These are phyloP conservation scores for Dissostichus mawsoni DNA, from an alignment of 2,113 vertebrate species.

Conservation along the genomic window DNA sequence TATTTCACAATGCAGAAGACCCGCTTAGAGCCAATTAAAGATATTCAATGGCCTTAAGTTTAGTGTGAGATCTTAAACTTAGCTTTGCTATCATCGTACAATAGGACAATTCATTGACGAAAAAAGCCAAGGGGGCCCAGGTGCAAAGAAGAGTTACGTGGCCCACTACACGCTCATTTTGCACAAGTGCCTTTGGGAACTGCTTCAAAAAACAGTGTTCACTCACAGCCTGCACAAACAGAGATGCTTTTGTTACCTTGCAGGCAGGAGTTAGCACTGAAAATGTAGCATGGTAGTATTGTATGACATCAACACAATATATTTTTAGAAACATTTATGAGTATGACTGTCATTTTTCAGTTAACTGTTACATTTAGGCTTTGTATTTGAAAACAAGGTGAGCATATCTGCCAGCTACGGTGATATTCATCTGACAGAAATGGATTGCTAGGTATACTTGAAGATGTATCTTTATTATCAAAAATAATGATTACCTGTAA, in stretches of 20 bases:
- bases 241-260: neutral
- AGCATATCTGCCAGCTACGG: neutral
- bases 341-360: neutral
- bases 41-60: neutral
- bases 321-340: neutral
- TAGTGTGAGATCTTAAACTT: conserved; percentile 9
- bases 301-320: neutral
- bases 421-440: neutral
- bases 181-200: conserved; percentile 14
- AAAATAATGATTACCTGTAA: conserved; percentile 24
- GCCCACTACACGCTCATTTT: conserved; percentile 8
- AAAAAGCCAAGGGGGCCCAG: conserved; percentile 1
- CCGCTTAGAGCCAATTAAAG: conserved; percentile 27
- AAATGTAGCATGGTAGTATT: neutral
- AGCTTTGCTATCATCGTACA: conserved; percentile 20
- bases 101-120: conserved; percentile 10
- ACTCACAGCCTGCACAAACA: neutral
- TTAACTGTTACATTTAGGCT: neutral
- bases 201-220: neutral
- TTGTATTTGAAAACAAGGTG: neutral
- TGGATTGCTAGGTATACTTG: neutral
- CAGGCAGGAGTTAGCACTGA: neutral
- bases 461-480: neutral
- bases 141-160: conserved; percentile 4
- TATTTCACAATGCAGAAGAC: conserved; percentile 57